A percentile compares a stretch with the other conserved stretches of the same genome.
Conservation (phyloP, 2,113 vertebrate species). For the Micromys minutus region DNA sequence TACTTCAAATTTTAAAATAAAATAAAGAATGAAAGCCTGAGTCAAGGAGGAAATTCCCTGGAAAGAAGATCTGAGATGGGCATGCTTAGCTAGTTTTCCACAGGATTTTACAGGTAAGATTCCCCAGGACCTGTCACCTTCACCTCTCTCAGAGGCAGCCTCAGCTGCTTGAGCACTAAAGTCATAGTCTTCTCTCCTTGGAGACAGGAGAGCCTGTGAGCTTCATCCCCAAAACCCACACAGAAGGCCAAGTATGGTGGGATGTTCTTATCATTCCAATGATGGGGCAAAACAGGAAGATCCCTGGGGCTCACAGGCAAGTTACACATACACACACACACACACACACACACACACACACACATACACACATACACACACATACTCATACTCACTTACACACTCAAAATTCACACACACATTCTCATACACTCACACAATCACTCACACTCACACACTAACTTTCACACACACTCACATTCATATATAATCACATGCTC, state of each 20-base stretch:
- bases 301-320: neutral
- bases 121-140: neutral
- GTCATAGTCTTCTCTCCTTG: neutral
- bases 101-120: neutral
- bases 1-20: neutral
- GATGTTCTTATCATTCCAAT: too few relatives aligned
- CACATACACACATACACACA: neutral
- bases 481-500: too few relatives aligned
- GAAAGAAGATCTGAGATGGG: neutral
- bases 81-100: neutral
- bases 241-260: neutral
- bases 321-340: neutral
- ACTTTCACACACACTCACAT: too few relatives aligned
- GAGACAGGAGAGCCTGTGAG: neutral
- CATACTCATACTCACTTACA: too few relatives aligned
- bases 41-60: neutral
- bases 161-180: neutral
- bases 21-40: neutral
- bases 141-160: neutral
- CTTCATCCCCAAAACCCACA: neutral
- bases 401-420: too few relatives aligned
- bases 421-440: too few relatives aligned
- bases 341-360: neutral
- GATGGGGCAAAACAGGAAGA: too few relatives aligned
- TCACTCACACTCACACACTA: too few relatives aligned